Conservation (phyloP, 1,140 invertebrate species). For the Rhysida immarginata region DNA sequence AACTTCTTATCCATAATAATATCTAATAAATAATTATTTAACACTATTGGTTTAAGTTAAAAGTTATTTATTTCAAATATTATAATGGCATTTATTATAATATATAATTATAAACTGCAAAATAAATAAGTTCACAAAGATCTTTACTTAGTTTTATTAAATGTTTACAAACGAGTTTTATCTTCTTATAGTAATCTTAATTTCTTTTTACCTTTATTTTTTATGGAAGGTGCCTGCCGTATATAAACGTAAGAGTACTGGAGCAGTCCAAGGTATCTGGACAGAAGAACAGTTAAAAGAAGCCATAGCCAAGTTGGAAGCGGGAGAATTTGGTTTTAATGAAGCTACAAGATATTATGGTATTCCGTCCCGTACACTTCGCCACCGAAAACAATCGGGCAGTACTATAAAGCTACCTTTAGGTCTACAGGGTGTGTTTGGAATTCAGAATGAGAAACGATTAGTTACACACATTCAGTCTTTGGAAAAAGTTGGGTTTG, state of each 20-base stretch:
- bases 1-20: neutral
- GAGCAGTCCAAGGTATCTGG: neutral
- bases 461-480: neutral
- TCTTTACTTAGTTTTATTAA: neutral
- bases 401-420: neutral
- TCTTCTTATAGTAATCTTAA: neutral
- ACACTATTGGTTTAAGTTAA: constrained; percentile 2
- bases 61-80: constrained; percentile 5
- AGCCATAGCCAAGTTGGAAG: neutral
- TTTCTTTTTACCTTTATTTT: constrained; percentile 8
- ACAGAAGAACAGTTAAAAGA: neutral
- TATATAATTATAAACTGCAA: neutral
- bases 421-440: neutral
- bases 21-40: neutral
- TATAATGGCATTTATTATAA: neutral
- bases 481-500: neutral
- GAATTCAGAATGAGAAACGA: neutral
- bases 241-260: neutral
- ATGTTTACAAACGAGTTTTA: neutral
- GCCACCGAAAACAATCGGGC: neutral
- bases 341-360: neutral
- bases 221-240: neutral
- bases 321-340: neutral
- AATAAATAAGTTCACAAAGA: neutral
- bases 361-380: neutral